Evolutionary conservation across 1,140 invertebrate genomes (phyloP).

Genomic region (Protaetia brevitarsis): DNA sequence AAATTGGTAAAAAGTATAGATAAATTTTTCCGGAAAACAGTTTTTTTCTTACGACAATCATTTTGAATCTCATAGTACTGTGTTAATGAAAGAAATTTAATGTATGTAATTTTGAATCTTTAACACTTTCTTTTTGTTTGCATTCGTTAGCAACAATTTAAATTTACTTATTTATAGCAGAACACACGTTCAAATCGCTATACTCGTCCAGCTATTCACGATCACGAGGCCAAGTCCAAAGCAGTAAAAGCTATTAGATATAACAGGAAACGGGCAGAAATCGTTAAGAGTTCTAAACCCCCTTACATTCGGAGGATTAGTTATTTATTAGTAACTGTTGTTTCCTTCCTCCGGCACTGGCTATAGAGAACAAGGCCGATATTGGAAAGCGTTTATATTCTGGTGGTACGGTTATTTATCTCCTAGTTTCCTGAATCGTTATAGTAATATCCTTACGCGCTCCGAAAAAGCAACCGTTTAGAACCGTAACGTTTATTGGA

Average conservation of each 20-base stretch:
- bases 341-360: slow-evolving; percentile 38
- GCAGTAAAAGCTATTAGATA: slow-evolving; percentile 34
- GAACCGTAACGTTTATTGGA: neutral
- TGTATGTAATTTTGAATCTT: too few relatives aligned
- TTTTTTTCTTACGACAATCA: too few relatives aligned
- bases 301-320: slow-evolving; percentile 40
- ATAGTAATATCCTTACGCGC: slow-evolving; percentile 11
- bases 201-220: too few relatives aligned
- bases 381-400: slow-evolving; percentile 31
- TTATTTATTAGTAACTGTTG: slow-evolving; percentile 45
- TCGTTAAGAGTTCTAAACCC: slow-evolving; percentile 44
- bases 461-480: neutral
- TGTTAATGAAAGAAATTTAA: too few relatives aligned
- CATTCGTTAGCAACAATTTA: too few relatives aligned
- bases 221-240: too few relatives aligned
- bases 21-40: too few relatives aligned
- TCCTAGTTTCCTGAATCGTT: neutral
- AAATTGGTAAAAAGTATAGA: too few relatives aligned
- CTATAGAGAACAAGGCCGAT: slow-evolving; percentile 23
- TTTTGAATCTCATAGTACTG: too few relatives aligned
- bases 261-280: slow-evolving; percentile 39
- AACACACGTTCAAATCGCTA: too few relatives aligned
- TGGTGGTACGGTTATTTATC: slow-evolving; percentile 25
- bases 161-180: too few relatives aligned
- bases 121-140: too few relatives aligned